Percentiles rank a stretch among this genome's conserved stretches.
Conservation (phyloP, 2,113 vertebrate genomes). For the Cyprinodon tularosa region DNA sequence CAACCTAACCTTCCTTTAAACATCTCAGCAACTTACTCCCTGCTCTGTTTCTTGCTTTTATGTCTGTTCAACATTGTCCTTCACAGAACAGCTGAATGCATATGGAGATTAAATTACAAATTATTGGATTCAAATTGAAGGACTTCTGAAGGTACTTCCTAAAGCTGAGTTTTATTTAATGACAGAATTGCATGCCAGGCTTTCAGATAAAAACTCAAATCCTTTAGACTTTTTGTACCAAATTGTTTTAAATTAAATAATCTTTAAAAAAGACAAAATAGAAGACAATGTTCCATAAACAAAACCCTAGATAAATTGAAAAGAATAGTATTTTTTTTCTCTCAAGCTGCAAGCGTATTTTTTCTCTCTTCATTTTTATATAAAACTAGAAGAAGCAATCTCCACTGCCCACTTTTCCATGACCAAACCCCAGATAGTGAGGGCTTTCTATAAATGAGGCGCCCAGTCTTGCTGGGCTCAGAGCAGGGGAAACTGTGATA, state of each 20-base stretch:
- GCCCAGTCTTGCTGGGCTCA: constrained; percentile 14
- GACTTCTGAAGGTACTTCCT: too few relatives aligned
- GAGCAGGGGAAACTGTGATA: constrained; percentile 46
- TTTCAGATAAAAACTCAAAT: too few relatives aligned
- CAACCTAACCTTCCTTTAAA: neutral
- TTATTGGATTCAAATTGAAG: too few relatives aligned
- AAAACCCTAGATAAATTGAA: too few relatives aligned
- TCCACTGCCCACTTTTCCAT: constrained; percentile 39
- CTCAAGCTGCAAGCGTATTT: neutral
- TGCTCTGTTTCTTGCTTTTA: neutral
- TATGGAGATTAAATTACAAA: neutral
- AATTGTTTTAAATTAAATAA: too few relatives aligned
- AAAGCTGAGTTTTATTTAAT: too few relatives aligned
- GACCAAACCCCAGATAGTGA: constrained; percentile 29
- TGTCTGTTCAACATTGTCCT: neutral
- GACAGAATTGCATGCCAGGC: too few relatives aligned
- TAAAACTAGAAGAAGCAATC: neutral
- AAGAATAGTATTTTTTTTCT: neutral
- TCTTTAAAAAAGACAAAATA: too few relatives aligned
- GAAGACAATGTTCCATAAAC: too few relatives aligned
- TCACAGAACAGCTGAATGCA: neutral
- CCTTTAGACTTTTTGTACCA: too few relatives aligned
- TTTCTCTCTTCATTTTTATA: neutral
- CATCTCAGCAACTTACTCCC: neutral
- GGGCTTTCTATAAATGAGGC: constrained; percentile 46